Base-by-base conservation (phyloP, 2,113 vertebrate genomes). In the Willisornis vidua region DNA sequence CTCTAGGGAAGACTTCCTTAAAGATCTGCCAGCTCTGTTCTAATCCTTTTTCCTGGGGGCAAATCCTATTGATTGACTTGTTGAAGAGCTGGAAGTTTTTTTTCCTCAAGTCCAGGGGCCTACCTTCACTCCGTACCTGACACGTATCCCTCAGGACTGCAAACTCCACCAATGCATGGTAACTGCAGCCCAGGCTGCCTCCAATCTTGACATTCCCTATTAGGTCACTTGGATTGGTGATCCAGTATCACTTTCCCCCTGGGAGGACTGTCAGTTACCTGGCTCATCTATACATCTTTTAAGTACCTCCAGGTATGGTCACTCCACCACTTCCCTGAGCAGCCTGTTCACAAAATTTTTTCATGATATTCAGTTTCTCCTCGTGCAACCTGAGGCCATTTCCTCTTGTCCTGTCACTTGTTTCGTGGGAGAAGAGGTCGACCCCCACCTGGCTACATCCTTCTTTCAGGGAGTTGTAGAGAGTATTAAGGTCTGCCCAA, bases 351-450 rank as follows among this genome's bases (percentile, higher is more conserved):
- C 8, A 7, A 15, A 48, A 48, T 61, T 5, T 54, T 61, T 33
- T 39, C 51, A 45, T 10, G 8, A 15, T 51, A 26, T 5, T 65
- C 20, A 10, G 5, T 51, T 14, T 58, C 48, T 22, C 7, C 31
- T 66, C 37, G 9, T 55, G 28, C 41, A 78, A 20, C n/a, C 8
- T 37, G 43, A 73, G 51, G 35, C 59, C 11, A 7, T 45, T 74
- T 52, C 10, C 17, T 73, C 58, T 65, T 57, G 41, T 31, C 20
- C 35, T 41, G 10, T 17, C 49, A 2, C 37, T 22, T 35, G 11
- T 49, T 37, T 10, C 0, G 0, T 33, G 37, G 12, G 45, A 66
- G 22, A 28, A 88, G 26, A 45, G 31, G 14, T 11, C 24, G 37
- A 37, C 5, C 12, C 33, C 12, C 52, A 17, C 14, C 12, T 37